Evolutionary conservation across 2,797 vertebrate genomes (phyloP).

Genomic region (Pseudochirops cupreus): DNA sequence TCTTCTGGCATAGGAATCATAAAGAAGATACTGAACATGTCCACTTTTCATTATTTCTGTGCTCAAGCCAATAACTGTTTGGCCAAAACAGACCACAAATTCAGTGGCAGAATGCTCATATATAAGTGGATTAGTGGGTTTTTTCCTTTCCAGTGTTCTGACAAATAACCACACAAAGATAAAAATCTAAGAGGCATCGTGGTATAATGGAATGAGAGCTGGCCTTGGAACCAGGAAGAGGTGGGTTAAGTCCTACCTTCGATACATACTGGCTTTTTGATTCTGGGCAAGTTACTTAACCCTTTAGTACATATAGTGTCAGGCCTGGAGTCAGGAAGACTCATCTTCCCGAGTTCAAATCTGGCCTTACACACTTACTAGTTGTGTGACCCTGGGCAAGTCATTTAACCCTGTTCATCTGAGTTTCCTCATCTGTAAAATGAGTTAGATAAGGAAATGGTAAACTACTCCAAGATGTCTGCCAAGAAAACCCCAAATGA

Average conservation of each 20-base stretch:
- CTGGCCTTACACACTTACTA: too few relatives aligned
- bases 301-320: background rate
- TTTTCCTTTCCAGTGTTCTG: constrained; percentile 30
- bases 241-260: background rate
- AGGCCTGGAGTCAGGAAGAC: background rate
- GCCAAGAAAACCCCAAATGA: too few relatives aligned
- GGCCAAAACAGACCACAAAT: constrained; percentile 12
- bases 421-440: too few relatives aligned
- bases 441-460: too few relatives aligned
- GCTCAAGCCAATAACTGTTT: background rate
- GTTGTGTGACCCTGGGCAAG: too few relatives aligned
- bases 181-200: background rate
- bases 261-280: background rate
- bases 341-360: too few relatives aligned
- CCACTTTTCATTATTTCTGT: background rate
- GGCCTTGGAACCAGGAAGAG: background rate
- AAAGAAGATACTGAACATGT: background rate
- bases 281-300: background rate
- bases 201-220: background rate
- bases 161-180: background rate
- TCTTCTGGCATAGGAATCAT: background rate
- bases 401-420: too few relatives aligned
- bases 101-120: background rate
- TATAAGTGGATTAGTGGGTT: background rate
- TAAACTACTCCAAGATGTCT: too few relatives aligned